Evolutionary conservation across 2,888 invertebrate genomes (phyloP).

Genomic region (Pristionchus fissidentatus): DNA sequence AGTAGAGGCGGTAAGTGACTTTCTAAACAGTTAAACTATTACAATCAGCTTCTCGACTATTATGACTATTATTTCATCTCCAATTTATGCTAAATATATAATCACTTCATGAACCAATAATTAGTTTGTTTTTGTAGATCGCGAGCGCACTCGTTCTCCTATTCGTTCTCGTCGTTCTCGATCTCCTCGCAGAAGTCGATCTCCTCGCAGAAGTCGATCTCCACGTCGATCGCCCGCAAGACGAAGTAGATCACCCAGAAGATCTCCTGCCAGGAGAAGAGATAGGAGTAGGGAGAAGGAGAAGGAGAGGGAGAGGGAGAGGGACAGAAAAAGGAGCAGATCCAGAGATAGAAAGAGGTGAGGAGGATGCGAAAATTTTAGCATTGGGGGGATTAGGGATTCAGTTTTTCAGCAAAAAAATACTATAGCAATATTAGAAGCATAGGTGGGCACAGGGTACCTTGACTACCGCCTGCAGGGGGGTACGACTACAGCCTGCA

Average conservation of each 20-base stretch:
- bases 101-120: too few species aligned
- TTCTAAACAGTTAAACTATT: background rate
- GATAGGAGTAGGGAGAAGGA: slow-evolving; percentile 44
- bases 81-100: background rate
- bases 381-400: too few species aligned
- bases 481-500: too few species aligned
- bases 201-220: slow-evolving; percentile 45
- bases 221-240: slow-evolving; percentile 7
- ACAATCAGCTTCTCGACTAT: background rate
- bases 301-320: slow-evolving; percentile 41
- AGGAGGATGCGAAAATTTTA: background rate
- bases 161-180: slow-evolving; percentile 37
- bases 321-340: slow-evolving; percentile 51
- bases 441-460: too few species aligned
- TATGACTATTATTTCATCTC: background rate
- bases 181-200: slow-evolving; percentile 39
- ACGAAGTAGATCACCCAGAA: slow-evolving; percentile 41
- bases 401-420: too few species aligned
- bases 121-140: too few species aligned
- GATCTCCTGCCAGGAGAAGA: slow-evolving; percentile 11
- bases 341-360: slow-evolving; percentile 48
- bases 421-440: too few species aligned
- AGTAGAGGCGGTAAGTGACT: background rate
- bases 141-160: slow-evolving; percentile 33
- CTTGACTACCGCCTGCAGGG: too few species aligned